These are phyloP conservation scores for Corvus moneduloides DNA, from an alignment of 2,113 vertebrate genomes.

Conservation along the genomic window DNA sequence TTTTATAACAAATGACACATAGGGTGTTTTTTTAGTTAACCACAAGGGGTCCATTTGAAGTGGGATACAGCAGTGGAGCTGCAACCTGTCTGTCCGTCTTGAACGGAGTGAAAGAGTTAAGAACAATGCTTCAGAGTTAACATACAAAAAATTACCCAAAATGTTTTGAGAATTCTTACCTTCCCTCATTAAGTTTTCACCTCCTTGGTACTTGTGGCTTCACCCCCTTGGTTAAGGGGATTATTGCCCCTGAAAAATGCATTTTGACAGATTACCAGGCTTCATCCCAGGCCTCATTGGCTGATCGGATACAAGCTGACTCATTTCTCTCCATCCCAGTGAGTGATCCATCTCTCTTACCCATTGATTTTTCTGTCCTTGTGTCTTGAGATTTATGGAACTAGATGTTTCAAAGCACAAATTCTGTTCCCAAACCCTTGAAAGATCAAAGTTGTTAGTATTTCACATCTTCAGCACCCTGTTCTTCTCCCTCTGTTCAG, in stretches of 20 bases:
- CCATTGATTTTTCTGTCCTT: slow-evolving; percentile 63
- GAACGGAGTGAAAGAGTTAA: not conserved
- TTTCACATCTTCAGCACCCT: slow-evolving; percentile 1
- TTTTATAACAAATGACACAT: not conserved
- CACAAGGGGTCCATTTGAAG: not conserved
- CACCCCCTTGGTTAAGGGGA: not conserved
- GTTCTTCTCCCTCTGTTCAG: not conserved
- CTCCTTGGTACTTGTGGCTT: not conserved
- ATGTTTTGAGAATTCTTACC: not conserved
- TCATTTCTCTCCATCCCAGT: not conserved
- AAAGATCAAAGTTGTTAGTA: slow-evolving; percentile 25
- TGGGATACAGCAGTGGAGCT: not conserved
- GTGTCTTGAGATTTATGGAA: slow-evolving; percentile 53
- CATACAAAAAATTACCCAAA: not conserved
- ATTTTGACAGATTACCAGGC: not conserved
- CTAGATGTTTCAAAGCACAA: slow-evolving; percentile 6
- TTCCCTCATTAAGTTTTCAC: not conserved
- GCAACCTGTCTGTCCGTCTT: not conserved
- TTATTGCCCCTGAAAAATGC: not conserved
- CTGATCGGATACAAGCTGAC: not conserved
- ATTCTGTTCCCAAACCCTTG: slow-evolving; percentile 27
- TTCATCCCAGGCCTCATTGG: not conserved
- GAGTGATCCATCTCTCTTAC: slow-evolving; percentile 32
- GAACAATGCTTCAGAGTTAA: not conserved
- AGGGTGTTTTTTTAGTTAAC: not conserved